Evolutionary conservation across 2,797 vertebrate genomes (phyloP).

Genomic region (Tympanoctomys barrerae): DNA sequence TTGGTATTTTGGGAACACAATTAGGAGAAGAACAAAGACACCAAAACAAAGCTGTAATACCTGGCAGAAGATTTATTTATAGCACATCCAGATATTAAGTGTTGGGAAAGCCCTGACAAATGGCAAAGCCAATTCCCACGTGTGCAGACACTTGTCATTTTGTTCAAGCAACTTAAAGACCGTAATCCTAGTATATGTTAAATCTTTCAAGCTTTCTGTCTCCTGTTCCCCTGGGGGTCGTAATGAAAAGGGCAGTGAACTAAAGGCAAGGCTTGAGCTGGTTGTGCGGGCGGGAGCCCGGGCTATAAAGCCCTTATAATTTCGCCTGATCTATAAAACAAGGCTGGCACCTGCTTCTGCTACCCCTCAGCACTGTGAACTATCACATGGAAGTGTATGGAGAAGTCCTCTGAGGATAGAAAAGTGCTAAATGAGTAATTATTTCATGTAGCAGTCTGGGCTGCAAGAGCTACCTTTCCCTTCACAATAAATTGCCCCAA

Average conservation of each 20-base stretch:
- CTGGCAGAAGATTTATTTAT: conserved; percentile 69
- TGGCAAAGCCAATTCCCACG: conserved; percentile 51
- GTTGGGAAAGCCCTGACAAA: conserved; percentile 63
- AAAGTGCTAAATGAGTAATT: conserved; percentile 13
- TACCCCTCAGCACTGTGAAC: not conserved
- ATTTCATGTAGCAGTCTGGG: not conserved
- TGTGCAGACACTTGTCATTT: conserved; percentile 49
- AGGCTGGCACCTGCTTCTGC: conserved; percentile 3
- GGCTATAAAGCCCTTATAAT: not conserved
- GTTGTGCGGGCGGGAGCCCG: not conserved
- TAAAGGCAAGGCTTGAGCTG: not conserved
- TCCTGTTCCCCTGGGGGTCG: conserved; percentile 1
- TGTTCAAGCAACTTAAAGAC: conserved; percentile 39
- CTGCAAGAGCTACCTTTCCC: not conserved
- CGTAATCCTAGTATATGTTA: conserved; percentile 27
- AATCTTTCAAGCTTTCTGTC: conserved; percentile 33
- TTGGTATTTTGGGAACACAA: conserved; percentile 80
- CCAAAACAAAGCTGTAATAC: conserved; percentile 80
- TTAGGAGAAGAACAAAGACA: conserved; percentile 68
- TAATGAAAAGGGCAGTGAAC: conserved; percentile 52
- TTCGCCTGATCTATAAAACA: not conserved
- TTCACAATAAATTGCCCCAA: not conserved
- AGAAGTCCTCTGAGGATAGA: not conserved
- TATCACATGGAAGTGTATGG: not conserved
- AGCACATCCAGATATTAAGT: conserved; percentile 51